Conservation (phyloP, 1,140 invertebrate genomes). For the Alviniconcha marisindica region DNA sequence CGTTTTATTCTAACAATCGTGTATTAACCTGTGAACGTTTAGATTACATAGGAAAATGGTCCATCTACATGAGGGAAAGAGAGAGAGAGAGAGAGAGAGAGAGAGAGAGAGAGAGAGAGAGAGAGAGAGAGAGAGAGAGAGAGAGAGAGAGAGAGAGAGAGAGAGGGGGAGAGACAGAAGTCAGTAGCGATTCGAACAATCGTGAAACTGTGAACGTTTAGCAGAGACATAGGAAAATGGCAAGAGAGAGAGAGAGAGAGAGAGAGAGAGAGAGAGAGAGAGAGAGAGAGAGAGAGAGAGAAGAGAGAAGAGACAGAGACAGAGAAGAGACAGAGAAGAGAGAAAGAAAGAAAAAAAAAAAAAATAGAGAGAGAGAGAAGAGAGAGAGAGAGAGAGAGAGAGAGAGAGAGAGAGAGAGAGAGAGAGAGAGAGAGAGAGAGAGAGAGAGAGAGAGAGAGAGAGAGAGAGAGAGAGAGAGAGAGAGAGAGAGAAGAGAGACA, state of each 20-base stretch:
- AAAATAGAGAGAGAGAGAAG: background rate
- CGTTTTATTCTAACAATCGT: no score
- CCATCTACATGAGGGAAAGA: background rate
- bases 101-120: slow-evolving; percentile 15
- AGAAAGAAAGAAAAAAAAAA: background rate
- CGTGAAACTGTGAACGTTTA: no score
- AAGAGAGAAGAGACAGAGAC: background rate
- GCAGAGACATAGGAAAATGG: background rate
- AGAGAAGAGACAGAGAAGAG: background rate
- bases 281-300: background rate
- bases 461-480: background rate
- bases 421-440: background rate
- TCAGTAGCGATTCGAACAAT: background rate
- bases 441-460: background rate
- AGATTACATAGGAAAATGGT: background rate
- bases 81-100: slow-evolving; percentile 24
- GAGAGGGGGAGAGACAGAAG: background rate
- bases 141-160: background rate
- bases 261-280: background rate
- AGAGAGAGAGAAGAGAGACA: background rate
- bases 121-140: background rate
- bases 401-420: background rate
- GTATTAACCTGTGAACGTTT: no score
- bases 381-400: background rate
- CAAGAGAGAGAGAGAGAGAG: background rate